Percentiles rank a stretch among this genome's conserved stretches.
phyloP scores from a whole-genome alignment of 35 echinoderm and acorn worm species.

The Lytechinus variegatus region DNA sequence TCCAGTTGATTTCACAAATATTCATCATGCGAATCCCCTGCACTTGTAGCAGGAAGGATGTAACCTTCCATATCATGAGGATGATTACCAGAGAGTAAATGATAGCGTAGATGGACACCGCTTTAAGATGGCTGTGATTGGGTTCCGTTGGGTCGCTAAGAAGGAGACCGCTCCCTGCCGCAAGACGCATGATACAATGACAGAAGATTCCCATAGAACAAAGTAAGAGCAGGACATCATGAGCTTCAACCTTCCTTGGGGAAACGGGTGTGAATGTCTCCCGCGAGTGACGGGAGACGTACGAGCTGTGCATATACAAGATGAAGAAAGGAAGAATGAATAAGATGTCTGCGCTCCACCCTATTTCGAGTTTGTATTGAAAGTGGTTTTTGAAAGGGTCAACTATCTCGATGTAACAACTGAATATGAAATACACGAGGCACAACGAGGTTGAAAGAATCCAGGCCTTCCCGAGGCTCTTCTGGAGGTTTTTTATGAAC shows the following conservation, averaged over 20 bases:
- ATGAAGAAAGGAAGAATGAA: neutral
- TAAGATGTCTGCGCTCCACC: neutral
- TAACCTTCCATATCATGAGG: neutral
- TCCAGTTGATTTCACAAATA: neutral
- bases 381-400: neutral
- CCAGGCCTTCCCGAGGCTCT: neutral
- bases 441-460: neutral
- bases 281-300: neutral
- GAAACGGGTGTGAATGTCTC: neutral
- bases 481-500: neutral
- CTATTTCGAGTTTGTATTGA: neutral
- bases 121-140: too few species aligned
- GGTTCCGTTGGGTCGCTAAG: neutral
- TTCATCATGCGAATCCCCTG: neutral
- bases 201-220: neutral
- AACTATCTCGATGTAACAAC: neutral
- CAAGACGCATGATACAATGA: neutral
- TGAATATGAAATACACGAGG: neutral
- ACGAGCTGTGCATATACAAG: neutral
- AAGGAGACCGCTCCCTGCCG: neutral
- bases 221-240: constrained; percentile 4
- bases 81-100: neutral
- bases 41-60: neutral
- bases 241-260: neutral
- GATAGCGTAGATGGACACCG: neutral